Percentiles rank a stretch among this genome's conserved stretches.
Evolutionary conservation across 2,797 vertebrate genomes (phyloP).

Genomic region (Urocyon cinereoargenteus): DNA sequence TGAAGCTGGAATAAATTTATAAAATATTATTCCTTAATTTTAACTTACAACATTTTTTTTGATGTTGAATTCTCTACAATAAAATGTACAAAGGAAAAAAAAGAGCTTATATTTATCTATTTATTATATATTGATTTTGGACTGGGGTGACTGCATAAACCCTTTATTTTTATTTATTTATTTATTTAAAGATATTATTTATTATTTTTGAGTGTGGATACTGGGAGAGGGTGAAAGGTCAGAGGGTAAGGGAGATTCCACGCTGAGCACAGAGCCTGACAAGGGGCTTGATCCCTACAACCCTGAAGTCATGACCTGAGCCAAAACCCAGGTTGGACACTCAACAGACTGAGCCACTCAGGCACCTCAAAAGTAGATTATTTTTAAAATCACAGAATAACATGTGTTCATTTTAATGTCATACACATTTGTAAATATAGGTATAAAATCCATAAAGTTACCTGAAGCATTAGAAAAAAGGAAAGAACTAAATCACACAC

Average conservation of each 20-base stretch:
- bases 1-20: neutral
- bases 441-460: conserved; percentile 18
- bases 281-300: neutral
- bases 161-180: neutral
- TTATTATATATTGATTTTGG: neutral
- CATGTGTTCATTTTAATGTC: neutral
- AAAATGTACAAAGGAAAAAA: conserved; percentile 31
- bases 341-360: neutral
- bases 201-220: neutral
- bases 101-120: neutral
- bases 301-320: neutral
- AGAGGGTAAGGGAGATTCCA: neutral
- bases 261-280: neutral
- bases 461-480: neutral
- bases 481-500: neutral
- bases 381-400: conserved; percentile 23
- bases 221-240: neutral
- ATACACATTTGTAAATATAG: conserved; percentile 14
- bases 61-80: neutral
- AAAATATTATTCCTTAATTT: neutral
- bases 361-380: neutral
- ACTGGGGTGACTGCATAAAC: neutral
- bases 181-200: neutral
- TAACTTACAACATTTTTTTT: neutral
- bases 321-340: neutral